These are phyloP conservation scores for Trematocara variabile DNA, from an alignment of 2,113 vertebrate species.

Conservation along the genomic window DNA sequence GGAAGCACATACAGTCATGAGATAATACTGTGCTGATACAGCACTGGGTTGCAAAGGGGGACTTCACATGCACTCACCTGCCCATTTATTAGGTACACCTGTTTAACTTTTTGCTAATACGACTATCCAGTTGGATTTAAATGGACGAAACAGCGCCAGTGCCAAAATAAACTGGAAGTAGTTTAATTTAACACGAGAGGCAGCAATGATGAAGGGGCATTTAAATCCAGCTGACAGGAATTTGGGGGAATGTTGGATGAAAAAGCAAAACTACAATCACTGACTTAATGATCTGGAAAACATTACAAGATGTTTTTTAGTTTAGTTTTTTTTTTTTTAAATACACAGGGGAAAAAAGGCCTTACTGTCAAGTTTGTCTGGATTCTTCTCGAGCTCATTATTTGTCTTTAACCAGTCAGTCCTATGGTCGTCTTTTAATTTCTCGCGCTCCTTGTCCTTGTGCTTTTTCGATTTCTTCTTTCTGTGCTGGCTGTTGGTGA, in stretches of 20 bases:
- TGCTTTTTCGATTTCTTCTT: slow-evolving; percentile 78
- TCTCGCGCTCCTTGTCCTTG: slow-evolving; percentile 71
- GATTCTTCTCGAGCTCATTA: slow-evolving; percentile 58
- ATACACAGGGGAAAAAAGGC: neutral
- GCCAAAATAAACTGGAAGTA: neutral
- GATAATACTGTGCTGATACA: slow-evolving; percentile 33
- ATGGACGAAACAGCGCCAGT: neutral
- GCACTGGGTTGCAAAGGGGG: neutral
- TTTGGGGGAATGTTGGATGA: neutral
- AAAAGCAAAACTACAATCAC: neutral
- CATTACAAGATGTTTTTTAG: neutral
- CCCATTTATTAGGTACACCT: neutral
- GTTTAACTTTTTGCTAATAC: neutral
- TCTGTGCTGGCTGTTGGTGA: slow-evolving; percentile 55
- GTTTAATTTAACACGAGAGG: neutral
- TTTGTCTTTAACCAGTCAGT: slow-evolving; percentile 58
- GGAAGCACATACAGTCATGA: slow-evolving; percentile 31
- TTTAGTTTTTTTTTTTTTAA: neutral
- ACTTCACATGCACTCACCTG: neutral
- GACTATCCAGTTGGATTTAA: neutral
- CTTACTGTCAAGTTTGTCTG: slow-evolving; percentile 71
- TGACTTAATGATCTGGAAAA: neutral
- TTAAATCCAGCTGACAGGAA: neutral
- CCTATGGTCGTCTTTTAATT: slow-evolving; percentile 57
- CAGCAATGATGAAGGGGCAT: neutral